A percentile compares a stretch with the other conserved stretches of the same genome.
Evolutionary conservation across 2,888 invertebrate genomes (phyloP).

Genomic region (Ennomos quercinarius): DNA sequence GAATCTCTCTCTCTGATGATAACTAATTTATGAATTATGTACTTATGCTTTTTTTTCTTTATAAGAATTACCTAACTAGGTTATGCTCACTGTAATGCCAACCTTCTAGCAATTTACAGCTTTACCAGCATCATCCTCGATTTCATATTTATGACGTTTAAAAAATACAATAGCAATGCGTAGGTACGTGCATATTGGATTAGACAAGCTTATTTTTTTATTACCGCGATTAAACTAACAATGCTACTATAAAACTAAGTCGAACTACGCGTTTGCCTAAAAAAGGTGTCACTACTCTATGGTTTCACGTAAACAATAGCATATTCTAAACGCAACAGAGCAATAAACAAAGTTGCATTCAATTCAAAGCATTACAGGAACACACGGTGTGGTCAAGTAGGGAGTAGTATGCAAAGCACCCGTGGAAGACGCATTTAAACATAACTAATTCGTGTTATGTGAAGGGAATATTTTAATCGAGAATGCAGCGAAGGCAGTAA

Average conservation of each 20-base stretch:
- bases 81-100: too few species aligned
- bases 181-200: conserved; percentile 17
- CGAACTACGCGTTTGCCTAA: conserved; percentile 29
- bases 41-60: too few species aligned
- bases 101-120: too few species aligned
- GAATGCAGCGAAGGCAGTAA: conserved; percentile 50
- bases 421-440: conserved; percentile 59
- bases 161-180: background rate
- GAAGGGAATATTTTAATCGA: conserved; percentile 54
- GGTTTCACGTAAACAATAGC: conserved; percentile 54
- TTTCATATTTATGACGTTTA: too few species aligned
- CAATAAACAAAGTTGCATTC: conserved; percentile 70
- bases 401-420: conserved; percentile 61
- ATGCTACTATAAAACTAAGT: conserved; percentile 36
- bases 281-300: conserved; percentile 40
- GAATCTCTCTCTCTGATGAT: too few species aligned
- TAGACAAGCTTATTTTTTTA: conserved; percentile 14
- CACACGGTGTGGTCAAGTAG: conserved; percentile 74
- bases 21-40: too few species aligned
- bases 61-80: too few species aligned
- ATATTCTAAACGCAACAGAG: conserved; percentile 58
- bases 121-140: too few species aligned
- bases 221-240: conserved; percentile 27
- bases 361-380: conserved; percentile 67
- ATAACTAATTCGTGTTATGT: conserved; percentile 69